Conservation (phyloP, 2,797 vertebrate genomes). For the Phataginus tricuspis region DNA sequence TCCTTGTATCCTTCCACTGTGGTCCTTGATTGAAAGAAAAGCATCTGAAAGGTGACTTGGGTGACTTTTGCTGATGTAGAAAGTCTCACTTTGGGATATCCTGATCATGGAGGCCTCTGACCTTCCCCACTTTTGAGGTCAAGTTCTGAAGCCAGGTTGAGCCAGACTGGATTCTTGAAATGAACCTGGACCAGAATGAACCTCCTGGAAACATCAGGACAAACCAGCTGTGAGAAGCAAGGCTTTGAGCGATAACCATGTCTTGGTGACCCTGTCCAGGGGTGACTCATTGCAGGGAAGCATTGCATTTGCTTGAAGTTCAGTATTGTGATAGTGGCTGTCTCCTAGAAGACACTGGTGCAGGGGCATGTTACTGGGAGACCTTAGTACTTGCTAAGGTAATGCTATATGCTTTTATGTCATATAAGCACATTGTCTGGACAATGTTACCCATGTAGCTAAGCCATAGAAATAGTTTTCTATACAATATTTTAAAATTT, state of each 20-base stretch:
- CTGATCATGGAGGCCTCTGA: background rate
- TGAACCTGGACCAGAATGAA: background rate
- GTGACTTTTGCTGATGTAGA: background rate
- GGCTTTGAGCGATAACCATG: background rate
- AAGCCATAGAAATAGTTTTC: background rate
- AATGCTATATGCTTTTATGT: background rate
- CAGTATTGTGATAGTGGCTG: background rate
- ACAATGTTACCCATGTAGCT: background rate
- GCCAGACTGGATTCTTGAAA: background rate
- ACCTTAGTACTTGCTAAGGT: background rate
- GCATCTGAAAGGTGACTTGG: background rate
- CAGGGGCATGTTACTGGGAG: background rate
- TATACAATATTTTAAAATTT: constrained; percentile 7
- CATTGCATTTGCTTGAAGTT: background rate
- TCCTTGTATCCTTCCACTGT: background rate
- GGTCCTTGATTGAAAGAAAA: background rate
- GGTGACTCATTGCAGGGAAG: background rate
- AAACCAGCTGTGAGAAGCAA: background rate
- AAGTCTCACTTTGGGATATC: background rate
- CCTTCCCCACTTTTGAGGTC: background rate
- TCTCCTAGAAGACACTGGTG: background rate
- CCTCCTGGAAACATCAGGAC: background rate
- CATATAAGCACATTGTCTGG: background rate
- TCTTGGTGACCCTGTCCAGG: background rate
- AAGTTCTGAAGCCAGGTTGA: background rate